Evolutionary conservation across 1,140 invertebrate species (phyloP).

Genomic region (Tetramorium simillimum): DNA sequence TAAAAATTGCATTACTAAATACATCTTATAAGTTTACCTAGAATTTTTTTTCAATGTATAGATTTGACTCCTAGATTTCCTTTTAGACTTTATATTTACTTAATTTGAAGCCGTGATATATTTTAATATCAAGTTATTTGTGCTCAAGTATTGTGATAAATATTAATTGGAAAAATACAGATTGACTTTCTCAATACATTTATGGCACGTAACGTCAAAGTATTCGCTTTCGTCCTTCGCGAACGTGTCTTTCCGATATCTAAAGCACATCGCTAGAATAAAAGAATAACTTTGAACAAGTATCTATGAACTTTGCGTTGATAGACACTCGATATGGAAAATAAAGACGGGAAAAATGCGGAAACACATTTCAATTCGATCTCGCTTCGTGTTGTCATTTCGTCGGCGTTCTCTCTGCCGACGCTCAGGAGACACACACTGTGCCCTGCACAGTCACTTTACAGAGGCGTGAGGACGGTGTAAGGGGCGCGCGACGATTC

Average conservation of each 20-base stretch:
- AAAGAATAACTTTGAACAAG: conserved; percentile 16
- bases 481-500: conserved; percentile 57
- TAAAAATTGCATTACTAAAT: too few relatives aligned
- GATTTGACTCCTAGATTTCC: neutral
- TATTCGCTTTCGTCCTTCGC: neutral
- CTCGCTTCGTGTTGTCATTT: neutral
- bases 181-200: neutral
- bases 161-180: neutral
- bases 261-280: neutral
- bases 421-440: neutral
- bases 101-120: neutral
- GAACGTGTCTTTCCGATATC: neutral
- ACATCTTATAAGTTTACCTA: too few relatives aligned
- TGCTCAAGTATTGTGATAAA: too few relatives aligned
- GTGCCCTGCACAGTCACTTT: neutral
- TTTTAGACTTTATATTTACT: neutral
- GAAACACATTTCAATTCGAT: neutral
- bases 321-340: conserved; percentile 3
- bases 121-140: neutral
- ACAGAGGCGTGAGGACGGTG: conserved; percentile 12
- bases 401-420: neutral
- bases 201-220: neutral
- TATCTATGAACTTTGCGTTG: neutral
- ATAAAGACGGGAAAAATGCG: neutral
- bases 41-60: too few relatives aligned